Percentiles rank a stretch among this genome's conserved stretches.
Evolutionary conservation across 2,888 invertebrate species (phyloP).

Genomic region (Polia nebulosa): DNA sequence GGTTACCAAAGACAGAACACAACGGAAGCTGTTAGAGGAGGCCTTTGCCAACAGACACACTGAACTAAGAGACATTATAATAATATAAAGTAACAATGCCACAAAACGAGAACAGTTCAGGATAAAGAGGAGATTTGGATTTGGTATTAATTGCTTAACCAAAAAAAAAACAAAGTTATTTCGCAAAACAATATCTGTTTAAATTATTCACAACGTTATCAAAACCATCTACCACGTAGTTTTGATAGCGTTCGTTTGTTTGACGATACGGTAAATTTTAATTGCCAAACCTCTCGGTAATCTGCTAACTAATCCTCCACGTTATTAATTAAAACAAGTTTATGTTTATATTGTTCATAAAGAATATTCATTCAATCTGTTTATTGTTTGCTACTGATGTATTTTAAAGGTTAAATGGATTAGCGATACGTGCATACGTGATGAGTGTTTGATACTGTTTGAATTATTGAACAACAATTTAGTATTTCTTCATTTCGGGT

Average conservation of each 20-base stretch:
- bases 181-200: constrained; percentile 1
- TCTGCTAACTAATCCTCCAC: constrained; percentile 19
- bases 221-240: constrained; percentile 17
- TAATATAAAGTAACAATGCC: no score
- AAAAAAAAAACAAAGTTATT: constrained; percentile 2
- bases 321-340: constrained; percentile 44
- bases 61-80: no score
- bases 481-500: constrained; percentile 1
- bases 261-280: constrained; percentile 34
- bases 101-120: no score
- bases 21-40: no score
- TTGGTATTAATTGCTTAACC: no score
- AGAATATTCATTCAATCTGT: constrained; percentile 15
- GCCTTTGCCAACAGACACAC: no score
- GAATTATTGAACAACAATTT: constrained; percentile 3
- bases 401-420: constrained; percentile 29
- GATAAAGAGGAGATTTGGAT: no score
- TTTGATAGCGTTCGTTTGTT: constrained; percentile 21
- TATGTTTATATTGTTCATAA: constrained; percentile 31
- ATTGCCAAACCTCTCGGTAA: constrained; percentile 31
- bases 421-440: constrained; percentile 4
- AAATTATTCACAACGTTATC: constrained; percentile 14
- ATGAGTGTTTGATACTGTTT: constrained; percentile 1
- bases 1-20: no score
- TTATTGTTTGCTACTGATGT: constrained; percentile 1